Base-by-base conservation (phyloP, 2,888 invertebrate species). In the Lasioglossum calceatum region DNA sequence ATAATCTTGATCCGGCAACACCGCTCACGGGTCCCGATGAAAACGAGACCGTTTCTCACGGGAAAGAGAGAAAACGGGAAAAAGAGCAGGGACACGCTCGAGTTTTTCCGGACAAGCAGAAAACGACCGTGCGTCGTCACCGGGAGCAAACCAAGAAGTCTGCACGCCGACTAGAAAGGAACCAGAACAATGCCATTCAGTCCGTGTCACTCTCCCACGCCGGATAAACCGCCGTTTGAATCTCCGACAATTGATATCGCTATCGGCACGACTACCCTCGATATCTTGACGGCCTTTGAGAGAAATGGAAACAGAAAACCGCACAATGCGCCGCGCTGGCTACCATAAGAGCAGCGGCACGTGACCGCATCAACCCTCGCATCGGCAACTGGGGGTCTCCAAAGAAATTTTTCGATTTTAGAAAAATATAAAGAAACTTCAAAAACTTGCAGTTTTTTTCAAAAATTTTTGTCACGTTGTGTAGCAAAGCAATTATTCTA, bases 141-240 rank as follows among this genome's bases (percentile, higher is more conserved):
- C 4, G 27, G 27, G 61, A 61, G 61, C 14, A 61, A 27, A 61
- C 27, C 27, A 61, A 61, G 61, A 61, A 27, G 61, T n/a, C 61
- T 27, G 4, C 27, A 27, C 61, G 61, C 27, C 4, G 61, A 61
- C 61, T 61, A 61, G 27, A 61, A 61, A 61, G 27, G 5, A 61
- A 61, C 61, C 5, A 61, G 61, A 61, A 61, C 61, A 61, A 61
- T 61, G 61, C 27, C 61, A 61, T 61, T 61, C 27, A 61, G 61
- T 14, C 27, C 27, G 73, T 47, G 74, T 86, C 86, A 74, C 80
- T 80, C 77, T 61, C 47, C 16, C 78, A 47, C 42, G 58, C 39
- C 39, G 70, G 32, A 50, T 44, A 39, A 27, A 85, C 80, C 58
- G 80, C 80, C 80, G 42, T 70, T 80, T 42, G 61, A 47, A 47